A percentile compares a stretch with the other conserved stretches of the same genome.
Evolutionary conservation across 1,140 invertebrate genomes (phyloP).

Genomic region (Sesamia nonagrioides): DNA sequence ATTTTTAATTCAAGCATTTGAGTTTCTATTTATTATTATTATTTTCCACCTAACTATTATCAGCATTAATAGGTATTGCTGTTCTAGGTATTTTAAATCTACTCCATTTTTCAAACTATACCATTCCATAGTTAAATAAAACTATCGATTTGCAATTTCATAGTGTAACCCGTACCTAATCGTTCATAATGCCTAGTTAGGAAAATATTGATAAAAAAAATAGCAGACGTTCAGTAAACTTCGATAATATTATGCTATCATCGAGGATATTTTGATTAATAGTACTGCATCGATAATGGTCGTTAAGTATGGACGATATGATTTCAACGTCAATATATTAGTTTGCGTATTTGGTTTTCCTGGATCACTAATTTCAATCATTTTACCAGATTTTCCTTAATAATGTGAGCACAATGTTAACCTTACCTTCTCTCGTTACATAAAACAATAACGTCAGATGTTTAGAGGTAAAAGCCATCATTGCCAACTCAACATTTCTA

Average conservation of each 20-base stretch:
- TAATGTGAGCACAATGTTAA: too few relatives aligned
- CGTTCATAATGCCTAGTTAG: not conserved
- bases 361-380: not conserved
- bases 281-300: not conserved
- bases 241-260: slow-evolving; percentile 13
- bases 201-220: slow-evolving; percentile 10
- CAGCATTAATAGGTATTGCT: too few relatives aligned
- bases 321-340: not conserved
- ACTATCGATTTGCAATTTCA: not conserved
- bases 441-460: not conserved
- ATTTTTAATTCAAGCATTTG: too few relatives aligned
- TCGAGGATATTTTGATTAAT: slow-evolving; percentile 8
- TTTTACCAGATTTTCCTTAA: too few relatives aligned
- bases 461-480: not conserved
- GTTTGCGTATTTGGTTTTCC: not conserved
- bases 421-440: not conserved
- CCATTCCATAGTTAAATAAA: not conserved
- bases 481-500: not conserved
- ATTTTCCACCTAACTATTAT: too few relatives aligned
- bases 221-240: not conserved
- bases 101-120: not conserved
- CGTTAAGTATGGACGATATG: not conserved
- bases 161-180: not conserved
- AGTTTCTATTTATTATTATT: too few relatives aligned
- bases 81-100: too few relatives aligned